Evolutionary conservation across 2,113 vertebrate species (phyloP).

Genomic region (Machaerirhynchus nigripectus): DNA sequence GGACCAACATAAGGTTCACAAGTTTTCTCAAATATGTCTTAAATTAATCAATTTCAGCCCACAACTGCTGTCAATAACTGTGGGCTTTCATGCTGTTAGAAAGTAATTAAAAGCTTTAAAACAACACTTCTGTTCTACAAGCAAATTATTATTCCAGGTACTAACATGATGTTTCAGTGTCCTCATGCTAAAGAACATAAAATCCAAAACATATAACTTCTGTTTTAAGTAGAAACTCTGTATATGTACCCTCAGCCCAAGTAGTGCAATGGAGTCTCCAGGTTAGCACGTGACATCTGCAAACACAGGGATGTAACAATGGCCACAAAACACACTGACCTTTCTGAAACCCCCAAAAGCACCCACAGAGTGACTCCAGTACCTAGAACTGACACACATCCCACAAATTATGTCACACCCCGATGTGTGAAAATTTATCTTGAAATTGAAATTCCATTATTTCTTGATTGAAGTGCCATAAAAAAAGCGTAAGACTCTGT

Average conservation of each 20-base stretch:
- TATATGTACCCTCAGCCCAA: neutral
- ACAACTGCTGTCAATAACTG: neutral
- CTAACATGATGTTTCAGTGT: neutral
- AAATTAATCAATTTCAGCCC: neutral
- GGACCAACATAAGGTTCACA: neutral
- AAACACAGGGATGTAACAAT: neutral
- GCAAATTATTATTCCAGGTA: neutral
- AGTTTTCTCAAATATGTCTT: neutral
- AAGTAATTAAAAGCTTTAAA: slow-evolving; percentile 10
- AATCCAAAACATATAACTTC: neutral
- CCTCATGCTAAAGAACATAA: neutral
- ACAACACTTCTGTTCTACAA: neutral
- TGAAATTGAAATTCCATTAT: neutral
- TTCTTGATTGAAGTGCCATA: neutral
- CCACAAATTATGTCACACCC: neutral
- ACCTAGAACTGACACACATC: neutral
- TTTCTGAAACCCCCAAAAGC: neutral
- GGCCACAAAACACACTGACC: neutral
- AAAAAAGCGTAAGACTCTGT: neutral
- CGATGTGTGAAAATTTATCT: neutral
- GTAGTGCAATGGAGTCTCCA: neutral
- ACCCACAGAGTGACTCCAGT: neutral
- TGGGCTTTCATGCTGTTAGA: neutral
- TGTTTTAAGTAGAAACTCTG: neutral
- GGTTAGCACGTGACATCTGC: neutral